Base-by-base conservation (phyloP, 1,140 invertebrate genomes). In the Pomacea maculata region DNA sequence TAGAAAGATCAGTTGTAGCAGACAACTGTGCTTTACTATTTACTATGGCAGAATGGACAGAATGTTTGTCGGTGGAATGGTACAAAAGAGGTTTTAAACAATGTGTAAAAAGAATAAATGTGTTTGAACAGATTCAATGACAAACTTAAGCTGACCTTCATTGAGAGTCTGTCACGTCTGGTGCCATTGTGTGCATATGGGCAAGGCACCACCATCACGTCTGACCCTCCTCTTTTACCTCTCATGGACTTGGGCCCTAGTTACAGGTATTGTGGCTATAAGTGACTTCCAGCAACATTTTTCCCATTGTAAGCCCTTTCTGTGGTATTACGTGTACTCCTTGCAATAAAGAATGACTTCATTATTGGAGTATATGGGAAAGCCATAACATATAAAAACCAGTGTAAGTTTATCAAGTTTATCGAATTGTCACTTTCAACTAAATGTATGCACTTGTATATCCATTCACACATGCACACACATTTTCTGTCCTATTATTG, bases 231-330 rank as follows among this genome's bases (percentile, higher is more conserved):
- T 15, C 86, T 92, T 25, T 84, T 83, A 10, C 78, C 87, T 52
- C 77, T 85, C 6, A 85, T 92, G 34, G 85, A 91, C 82, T 86
- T 92, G 29, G 91, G 91, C 67, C 89, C 90, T 29, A 90, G 91
- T 78, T 92, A 92, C 85, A 91, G 89, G 89, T 90, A 82, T 61
- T 11, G 11, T 11, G 57, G 57, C 15, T 61, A 14, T 11, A 17
- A 61, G 11, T 61, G 57, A 17, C 57, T 61, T 61, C 57, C 57
- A 17, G 57, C 68, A 71, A 12, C n/a, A 14, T 71, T 25, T 71
- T 71, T 71, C 45, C 34, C 34, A 45, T 45, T 45, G 6, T 45
- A 45, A 45, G 2, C 34, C 2, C 6, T 45, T 45, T 45, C 34
- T 45, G 34, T 45, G 34, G 34, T 45, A 45, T 15, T 15, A 25